Evolutionary conservation across 2,113 vertebrate species (phyloP).

Genomic region (Sylvietta virens): DNA sequence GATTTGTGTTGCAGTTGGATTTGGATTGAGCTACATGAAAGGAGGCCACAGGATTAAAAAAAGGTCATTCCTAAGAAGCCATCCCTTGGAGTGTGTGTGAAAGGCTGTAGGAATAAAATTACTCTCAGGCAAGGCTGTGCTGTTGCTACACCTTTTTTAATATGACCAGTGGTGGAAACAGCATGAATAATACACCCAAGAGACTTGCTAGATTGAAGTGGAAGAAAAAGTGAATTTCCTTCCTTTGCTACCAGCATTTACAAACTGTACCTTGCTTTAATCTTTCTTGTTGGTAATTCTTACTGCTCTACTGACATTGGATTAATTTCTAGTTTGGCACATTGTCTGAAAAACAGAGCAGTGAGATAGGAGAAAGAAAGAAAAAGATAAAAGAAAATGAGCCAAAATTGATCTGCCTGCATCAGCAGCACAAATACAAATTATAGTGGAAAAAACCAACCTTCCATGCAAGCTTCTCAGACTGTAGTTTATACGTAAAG

Average conservation of each 20-base stretch:
- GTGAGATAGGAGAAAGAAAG: background rate
- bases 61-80: background rate
- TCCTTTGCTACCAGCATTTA: background rate
- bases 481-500: background rate
- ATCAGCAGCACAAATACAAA: background rate
- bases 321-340: slow-evolving; percentile 1
- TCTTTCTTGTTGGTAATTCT: background rate
- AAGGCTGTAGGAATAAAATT: background rate
- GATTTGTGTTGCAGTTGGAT: background rate
- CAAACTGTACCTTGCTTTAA: background rate
- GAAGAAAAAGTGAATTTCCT: background rate
- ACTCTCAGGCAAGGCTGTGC: background rate
- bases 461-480: background rate
- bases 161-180: background rate
- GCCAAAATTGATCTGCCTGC: background rate
- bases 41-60: background rate
- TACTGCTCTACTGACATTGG: background rate
- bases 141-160: background rate
- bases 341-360: background rate
- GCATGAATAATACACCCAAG: background rate
- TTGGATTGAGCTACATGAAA: background rate
- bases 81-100: background rate
- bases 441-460: background rate
- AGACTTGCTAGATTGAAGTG: background rate
- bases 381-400: background rate